Conservation (phyloP, 1,140 invertebrate genomes). For the Diabrotica undecimpunctata region DNA sequence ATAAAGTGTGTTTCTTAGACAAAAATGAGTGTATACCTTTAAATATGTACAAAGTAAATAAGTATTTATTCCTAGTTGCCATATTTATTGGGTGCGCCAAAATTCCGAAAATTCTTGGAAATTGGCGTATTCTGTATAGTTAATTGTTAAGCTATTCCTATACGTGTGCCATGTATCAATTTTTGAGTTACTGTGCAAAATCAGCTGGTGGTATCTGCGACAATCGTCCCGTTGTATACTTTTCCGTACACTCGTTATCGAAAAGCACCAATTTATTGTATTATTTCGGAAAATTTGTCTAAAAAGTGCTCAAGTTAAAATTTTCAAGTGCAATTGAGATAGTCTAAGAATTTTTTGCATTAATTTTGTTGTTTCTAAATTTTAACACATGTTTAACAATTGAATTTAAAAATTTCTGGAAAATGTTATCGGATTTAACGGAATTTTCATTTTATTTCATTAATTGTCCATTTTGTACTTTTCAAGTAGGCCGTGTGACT, state of each 20-base stretch:
- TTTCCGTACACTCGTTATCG: neutral
- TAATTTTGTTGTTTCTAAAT: too few species aligned
- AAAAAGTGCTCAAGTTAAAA: neutral
- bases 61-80: constrained; percentile 11
- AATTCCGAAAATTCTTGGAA: too few species aligned
- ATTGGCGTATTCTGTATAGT: too few species aligned
- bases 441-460: constrained; percentile 23
- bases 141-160: constrained; percentile 15
- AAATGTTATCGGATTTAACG: constrained; percentile 2
- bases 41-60: constrained; percentile 10
- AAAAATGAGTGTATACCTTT: too few species aligned
- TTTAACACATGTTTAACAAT: neutral
- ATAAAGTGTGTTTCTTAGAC: too few species aligned
- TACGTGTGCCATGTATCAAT: constrained; percentile 19
- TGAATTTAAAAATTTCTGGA: neutral
- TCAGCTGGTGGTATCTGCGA: neutral
- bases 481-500: constrained; percentile 40
- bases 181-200: constrained; percentile 17
- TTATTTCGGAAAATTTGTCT: neutral
- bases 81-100: neutral
- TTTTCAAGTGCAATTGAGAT: neutral
- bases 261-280: neutral
- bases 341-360: neutral
- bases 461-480: constrained; percentile 21
- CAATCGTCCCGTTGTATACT: neutral